Evolutionary conservation across 53 echinoderm and acorn worm genomes (phyloP).

Genomic region (Paracentrotus lividus): DNA sequence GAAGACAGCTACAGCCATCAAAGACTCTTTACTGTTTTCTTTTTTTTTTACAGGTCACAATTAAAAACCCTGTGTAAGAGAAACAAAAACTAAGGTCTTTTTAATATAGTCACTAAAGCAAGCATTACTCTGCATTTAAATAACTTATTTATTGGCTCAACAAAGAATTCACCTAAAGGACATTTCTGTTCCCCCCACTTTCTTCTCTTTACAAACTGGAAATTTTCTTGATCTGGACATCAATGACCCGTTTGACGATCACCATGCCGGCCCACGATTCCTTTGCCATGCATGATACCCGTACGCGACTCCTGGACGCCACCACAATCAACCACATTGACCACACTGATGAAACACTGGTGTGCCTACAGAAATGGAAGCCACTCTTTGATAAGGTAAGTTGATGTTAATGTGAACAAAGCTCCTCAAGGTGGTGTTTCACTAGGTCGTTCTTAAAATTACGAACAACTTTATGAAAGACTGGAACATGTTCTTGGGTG

Average conservation of each 20-base stretch:
- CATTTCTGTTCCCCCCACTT: neutral
- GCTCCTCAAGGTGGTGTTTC: too few species aligned
- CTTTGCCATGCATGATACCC: slow-evolving; percentile 63
- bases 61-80: too few species aligned
- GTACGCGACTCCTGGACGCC: slow-evolving; percentile 56
- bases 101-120: too few species aligned
- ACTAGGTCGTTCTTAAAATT: too few species aligned
- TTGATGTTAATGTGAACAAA: neutral
- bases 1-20: too few species aligned
- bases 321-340: slow-evolving; percentile 45
- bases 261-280: slow-evolving; percentile 64
- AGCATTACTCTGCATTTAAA: neutral
- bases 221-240: neutral
- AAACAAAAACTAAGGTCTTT: too few species aligned
- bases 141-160: neutral
- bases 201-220: neutral
- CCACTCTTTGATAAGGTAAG: slow-evolving; percentile 91
- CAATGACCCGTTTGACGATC: slow-evolving; percentile 24
- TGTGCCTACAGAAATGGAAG: slow-evolving; percentile 89
- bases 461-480: too few species aligned
- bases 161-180: slow-evolving; percentile 5
- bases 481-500: too few species aligned
- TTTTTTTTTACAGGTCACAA: too few species aligned
- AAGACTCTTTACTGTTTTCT: too few species aligned
- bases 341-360: slow-evolving; percentile 12